Percentiles rank a stretch among this genome's conserved stretches.
These are phyloP conservation scores for Bimastos eiseni DNA, from an alignment of 2,888 invertebrate species.

Conservation along the genomic window DNA sequence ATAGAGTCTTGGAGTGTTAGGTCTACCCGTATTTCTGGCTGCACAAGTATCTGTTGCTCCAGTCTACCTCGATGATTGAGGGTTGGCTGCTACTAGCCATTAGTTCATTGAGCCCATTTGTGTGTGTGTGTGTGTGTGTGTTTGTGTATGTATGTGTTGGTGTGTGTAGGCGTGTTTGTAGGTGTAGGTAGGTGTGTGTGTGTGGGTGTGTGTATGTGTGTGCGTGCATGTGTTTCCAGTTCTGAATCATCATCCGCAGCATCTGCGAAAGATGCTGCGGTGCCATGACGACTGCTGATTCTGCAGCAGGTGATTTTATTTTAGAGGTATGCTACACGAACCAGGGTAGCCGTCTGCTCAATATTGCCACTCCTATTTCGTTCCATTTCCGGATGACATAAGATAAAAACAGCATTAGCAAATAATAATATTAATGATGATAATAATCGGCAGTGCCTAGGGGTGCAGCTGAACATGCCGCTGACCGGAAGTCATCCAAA, in stretches of 20 bases:
- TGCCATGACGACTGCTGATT: not conserved
- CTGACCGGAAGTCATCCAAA: too few species aligned
- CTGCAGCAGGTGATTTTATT: not conserved
- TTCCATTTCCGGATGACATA: not conserved
- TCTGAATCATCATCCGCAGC: not conserved
- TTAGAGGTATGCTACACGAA: not conserved
- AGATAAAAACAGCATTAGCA: not conserved
- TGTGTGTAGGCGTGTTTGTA: not conserved
- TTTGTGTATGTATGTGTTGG: not conserved
- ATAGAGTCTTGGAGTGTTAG: too few species aligned
- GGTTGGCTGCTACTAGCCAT: not conserved
- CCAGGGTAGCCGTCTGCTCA: not conserved
- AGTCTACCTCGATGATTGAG: too few species aligned
- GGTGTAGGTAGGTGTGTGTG: too few species aligned
- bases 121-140: not conserved
- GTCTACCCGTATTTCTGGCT: too few species aligned
- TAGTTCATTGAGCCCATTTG: not conserved
- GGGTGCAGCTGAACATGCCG: too few species aligned
- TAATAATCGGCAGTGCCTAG: too few species aligned
- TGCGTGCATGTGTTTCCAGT: not conserved
- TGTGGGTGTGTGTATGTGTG: not conserved
- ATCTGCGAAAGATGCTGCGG: not conserved
- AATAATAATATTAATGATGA: too few species aligned
- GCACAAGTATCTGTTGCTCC: too few species aligned
- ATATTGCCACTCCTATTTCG: not conserved